phyloP scores from a whole-genome alignment of 2,113 vertebrate genomes.

The Oncorhynchus gorbuscha region DNA sequence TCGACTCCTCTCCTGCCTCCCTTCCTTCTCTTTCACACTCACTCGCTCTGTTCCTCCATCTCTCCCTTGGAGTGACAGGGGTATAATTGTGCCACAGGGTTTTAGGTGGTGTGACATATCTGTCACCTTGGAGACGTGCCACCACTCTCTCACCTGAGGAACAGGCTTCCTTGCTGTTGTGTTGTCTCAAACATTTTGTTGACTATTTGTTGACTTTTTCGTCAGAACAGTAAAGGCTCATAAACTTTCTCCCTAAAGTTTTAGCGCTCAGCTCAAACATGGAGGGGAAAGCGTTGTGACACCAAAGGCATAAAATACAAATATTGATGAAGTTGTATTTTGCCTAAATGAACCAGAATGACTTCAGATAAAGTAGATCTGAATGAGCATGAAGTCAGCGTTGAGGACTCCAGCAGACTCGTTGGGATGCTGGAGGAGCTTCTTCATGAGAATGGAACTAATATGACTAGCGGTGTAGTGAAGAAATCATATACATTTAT shows the following conservation, averaged over 20 bases:
- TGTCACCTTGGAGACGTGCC: conserved; percentile 85
- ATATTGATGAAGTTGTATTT: background rate
- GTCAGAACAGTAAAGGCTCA: conserved; percentile 83
- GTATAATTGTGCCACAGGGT: conserved; percentile 99
- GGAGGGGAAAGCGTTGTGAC: conserved; percentile 6
- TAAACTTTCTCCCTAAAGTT: conserved; percentile 82
- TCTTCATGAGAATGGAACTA: too few relatives aligned
- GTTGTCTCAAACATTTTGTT: conserved; percentile 68
- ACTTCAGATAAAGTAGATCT: background rate
- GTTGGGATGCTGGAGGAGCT: too few relatives aligned
- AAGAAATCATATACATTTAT: too few relatives aligned
- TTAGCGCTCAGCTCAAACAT: conserved; percentile 37
- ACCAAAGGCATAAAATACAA: background rate
- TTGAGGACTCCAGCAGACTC: too few relatives aligned
- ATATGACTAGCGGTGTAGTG: too few relatives aligned
- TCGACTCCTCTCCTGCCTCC: conserved; percentile 53
- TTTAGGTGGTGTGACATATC: conserved; percentile 97
- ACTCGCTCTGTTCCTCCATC: conserved; percentile 59
- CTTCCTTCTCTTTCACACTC: conserved; percentile 34
- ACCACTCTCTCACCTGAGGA: conserved; percentile 31
- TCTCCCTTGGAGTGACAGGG: conserved; percentile 83
- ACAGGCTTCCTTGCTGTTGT: conserved; percentile 63
- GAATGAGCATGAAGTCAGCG: too few relatives aligned
- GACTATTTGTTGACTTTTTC: conserved; percentile 77
- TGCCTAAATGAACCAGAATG: background rate